Conservation (phyloP, 2,113 vertebrate genomes). For the Gopherus evgoodei region DNA sequence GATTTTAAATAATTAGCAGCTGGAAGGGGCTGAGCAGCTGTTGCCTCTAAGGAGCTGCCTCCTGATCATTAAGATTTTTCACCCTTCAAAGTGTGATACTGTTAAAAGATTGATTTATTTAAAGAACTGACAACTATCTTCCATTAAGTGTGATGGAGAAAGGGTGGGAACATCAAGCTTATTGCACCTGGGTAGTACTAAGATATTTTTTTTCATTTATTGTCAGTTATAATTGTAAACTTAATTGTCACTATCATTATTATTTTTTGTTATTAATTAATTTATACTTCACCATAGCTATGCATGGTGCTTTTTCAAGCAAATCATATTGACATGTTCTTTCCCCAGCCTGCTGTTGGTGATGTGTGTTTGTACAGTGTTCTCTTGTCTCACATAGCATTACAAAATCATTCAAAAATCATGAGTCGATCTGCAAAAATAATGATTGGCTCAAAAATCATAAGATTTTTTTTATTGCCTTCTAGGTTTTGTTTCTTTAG, state of each 20-base stretch:
- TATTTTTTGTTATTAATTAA: constrained; percentile 32
- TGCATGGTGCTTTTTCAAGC: background rate
- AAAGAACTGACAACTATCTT: constrained; percentile 34
- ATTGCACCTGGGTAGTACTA: constrained; percentile 23
- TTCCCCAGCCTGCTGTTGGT: background rate
- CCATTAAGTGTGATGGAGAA: constrained; percentile 14
- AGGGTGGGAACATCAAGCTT: constrained; percentile 4
- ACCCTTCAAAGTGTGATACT: background rate
- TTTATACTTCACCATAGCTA: constrained; percentile 5
- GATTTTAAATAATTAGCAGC: constrained; percentile 18
- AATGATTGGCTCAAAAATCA: background rate
- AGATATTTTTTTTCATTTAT: constrained; percentile 43
- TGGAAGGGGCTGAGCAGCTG: background rate
- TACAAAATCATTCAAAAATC: background rate
- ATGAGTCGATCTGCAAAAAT: background rate
- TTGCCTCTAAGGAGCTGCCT: constrained; percentile 5
- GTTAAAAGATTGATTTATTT: constrained; percentile 49
- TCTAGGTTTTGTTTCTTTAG: background rate
- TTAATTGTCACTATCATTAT: background rate
- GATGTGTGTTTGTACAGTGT: background rate
- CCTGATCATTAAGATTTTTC: constrained; percentile 1
- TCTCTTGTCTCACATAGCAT: background rate
- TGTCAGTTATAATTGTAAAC: constrained; percentile 53
- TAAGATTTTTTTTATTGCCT: background rate
- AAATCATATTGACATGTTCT: background rate